phyloP scores from a whole-genome alignment of 2,113 vertebrate species.

The Gasterosteus aculeatus region DNA sequence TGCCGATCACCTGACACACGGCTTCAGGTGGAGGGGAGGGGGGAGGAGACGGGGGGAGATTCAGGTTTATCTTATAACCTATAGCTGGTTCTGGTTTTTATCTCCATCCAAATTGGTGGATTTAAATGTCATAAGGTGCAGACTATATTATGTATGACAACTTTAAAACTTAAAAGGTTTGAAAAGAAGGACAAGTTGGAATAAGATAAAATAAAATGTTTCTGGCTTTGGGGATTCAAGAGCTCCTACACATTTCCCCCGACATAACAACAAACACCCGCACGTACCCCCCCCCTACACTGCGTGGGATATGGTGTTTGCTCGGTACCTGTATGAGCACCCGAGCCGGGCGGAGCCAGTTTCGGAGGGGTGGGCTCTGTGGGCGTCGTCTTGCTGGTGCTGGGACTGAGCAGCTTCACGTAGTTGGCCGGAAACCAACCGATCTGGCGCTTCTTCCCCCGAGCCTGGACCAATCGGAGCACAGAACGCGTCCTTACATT shows the following conservation, averaged over 20 bases:
- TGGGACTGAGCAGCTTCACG: conserved; percentile 96
- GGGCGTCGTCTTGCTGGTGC: conserved; percentile 96
- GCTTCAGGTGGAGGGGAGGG: conserved; percentile 24
- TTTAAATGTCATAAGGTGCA: not conserved
- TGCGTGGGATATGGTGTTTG: not conserved
- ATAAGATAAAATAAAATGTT: not conserved
- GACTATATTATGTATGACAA: too few relatives aligned
- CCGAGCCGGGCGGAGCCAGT: conserved; percentile 77
- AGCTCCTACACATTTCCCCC: not conserved
- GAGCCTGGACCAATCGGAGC: conserved; percentile 83
- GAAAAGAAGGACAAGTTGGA: not conserved
- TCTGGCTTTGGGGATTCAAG: not conserved
- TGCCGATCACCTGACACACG: conserved; percentile 97
- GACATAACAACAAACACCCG: too few relatives aligned
- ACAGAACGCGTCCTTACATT: not conserved
- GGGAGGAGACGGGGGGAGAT: not conserved
- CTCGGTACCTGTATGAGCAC: conserved; percentile 25
- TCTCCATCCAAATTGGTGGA: too few relatives aligned
- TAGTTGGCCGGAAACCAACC: conserved; percentile 99
- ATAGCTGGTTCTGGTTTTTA: too few relatives aligned
- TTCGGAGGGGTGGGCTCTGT: conserved; percentile 89
- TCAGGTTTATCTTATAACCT: not conserved
- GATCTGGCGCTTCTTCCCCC: conserved; percentile 97
- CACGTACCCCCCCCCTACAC: too few relatives aligned
- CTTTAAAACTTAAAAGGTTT: too few relatives aligned